Base-by-base conservation (phyloP, 1,140 invertebrate genomes). In the Procambarus clarkii region DNA sequence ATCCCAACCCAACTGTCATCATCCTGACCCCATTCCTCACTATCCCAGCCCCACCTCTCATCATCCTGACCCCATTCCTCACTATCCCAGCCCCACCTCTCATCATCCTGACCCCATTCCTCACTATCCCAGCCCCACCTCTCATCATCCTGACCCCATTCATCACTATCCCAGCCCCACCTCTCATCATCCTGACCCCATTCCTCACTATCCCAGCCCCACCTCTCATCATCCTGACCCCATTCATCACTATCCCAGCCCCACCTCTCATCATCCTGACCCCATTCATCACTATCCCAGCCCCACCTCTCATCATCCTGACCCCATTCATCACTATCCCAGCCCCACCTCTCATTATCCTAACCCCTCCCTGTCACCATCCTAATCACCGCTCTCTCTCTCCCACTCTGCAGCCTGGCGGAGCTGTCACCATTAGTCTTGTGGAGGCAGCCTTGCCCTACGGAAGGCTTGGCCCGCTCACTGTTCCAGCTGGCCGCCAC, bases 351-450 rank as follows among this genome's bases (percentile, higher is more conserved):
- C 58, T 78, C 76, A 81, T 81, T 18, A 54, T 24, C 79, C 54
- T 81, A 48, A 74, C 69, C 69, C 69, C n/a, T 8, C 4, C 15
- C 34, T 34, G 69, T 74, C 69, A 74, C 69, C 69, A 74, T 74
- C 69, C 69, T 74, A 74, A 74, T 24, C 69, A 34, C 69, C 69
- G 34, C 34, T 8, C 69, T 50, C 58, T 78, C 76, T 24, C 80
- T n/a, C 78, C 5, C 24, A 24, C 81, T 2, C 54, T 50, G 50
- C 48, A 46, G n/a, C 13, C 54, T 50, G 54, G 48, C 18, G 24
- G 48, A 54, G 48, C 85, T 86, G 85, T 86, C 85, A 86, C 74
- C 85, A 86, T 78, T 48, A 86, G 85, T 78, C 69, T 74, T 34
- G n/a, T 24, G 48, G 18, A 2, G 48, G 50, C 71, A 21, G 48